These are phyloP conservation scores for Tenthredo amoena DNA, from an alignment of 2,888 invertebrate genomes.

Conservation along the genomic window DNA sequence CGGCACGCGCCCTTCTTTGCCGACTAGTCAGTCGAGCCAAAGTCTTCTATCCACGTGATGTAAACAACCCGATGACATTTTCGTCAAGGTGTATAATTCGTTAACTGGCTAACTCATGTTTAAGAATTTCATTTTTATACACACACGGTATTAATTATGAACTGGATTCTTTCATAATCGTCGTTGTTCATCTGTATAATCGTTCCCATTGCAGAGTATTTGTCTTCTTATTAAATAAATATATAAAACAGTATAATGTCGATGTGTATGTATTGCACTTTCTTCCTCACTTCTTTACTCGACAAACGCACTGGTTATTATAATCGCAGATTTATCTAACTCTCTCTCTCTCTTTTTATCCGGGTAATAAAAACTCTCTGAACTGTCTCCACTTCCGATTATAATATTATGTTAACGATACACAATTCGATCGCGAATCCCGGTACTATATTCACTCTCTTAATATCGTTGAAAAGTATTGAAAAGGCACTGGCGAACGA, in stretches of 20 bases:
- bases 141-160: not conserved
- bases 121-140: not conserved
- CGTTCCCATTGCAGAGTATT: not conserved
- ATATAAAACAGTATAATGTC: not conserved
- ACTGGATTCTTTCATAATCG: not conserved
- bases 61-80: conserved; percentile 44
- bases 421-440: not conserved
- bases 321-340: not conserved
- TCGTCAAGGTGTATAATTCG: conserved; percentile 53
- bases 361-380: not conserved
- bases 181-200: not conserved
- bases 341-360: not conserved
- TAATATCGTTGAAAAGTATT: not conserved
- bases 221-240: not conserved
- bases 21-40: conserved; percentile 11
- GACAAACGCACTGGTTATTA: not conserved
- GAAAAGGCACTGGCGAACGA: conserved; percentile 2
- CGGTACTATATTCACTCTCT: not conserved
- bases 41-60: conserved; percentile 43
- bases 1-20: conserved; percentile 21
- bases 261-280: conserved; percentile 46
- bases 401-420: not conserved
- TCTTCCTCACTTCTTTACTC: not conserved
- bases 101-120: not conserved
- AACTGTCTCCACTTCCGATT: not conserved